Evolutionary conservation across 1,140 invertebrate genomes (phyloP).

Genomic region (Ericerus pela): DNA sequence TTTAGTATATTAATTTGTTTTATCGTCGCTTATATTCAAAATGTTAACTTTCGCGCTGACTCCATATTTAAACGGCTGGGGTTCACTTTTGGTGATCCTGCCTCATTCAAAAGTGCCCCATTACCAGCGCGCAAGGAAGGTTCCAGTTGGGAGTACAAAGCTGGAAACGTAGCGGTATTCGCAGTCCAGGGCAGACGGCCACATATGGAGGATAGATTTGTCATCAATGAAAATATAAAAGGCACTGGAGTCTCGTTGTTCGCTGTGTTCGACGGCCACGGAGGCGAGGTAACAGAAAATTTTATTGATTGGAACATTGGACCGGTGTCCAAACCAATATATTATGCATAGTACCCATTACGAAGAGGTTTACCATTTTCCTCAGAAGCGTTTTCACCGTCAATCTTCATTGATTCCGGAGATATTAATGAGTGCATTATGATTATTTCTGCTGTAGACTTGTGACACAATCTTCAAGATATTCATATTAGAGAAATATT

Average conservation of each 20-base stretch:
- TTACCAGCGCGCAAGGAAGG: conserved; percentile 33
- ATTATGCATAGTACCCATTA: too few species aligned
- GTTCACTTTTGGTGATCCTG: conserved; percentile 40
- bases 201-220: conserved; percentile 86
- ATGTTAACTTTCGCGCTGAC: conserved; percentile 59
- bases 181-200: conserved; percentile 75
- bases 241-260: conserved; percentile 64
- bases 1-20: conserved; percentile 48
- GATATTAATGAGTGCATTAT: too few species aligned
- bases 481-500: too few species aligned
- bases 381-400: too few species aligned
- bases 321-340: too few species aligned
- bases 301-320: conserved; percentile 17
- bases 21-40: conserved; percentile 58
- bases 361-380: too few species aligned
- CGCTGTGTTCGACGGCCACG: conserved; percentile 89
- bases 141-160: conserved; percentile 58
- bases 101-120: conserved; percentile 32
- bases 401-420: too few species aligned
- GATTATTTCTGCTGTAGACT: too few species aligned
- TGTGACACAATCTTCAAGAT: too few species aligned
- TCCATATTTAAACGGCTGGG: conserved; percentile 54
- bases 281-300: conserved; percentile 54
- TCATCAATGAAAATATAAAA: conserved; percentile 59
- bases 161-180: conserved; percentile 60